Evolutionary conservation across 2,888 invertebrate genomes (phyloP), one percentile per base, ranked within the genome.

Genomic region (Tryphoninae sp.): DNA sequence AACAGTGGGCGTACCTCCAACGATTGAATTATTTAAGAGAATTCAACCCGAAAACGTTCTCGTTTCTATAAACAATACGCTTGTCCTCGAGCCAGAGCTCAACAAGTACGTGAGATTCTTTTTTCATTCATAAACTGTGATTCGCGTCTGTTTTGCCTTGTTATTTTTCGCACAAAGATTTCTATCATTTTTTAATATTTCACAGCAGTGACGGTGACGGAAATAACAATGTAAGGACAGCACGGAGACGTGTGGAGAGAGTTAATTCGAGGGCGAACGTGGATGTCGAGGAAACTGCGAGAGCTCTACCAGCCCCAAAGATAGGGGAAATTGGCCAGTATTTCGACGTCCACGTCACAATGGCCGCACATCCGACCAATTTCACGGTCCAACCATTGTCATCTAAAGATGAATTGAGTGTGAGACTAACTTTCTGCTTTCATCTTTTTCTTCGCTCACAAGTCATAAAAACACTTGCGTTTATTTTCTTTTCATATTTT

Each of bases 291-390:
- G 86, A 83, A 2, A 4, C 61, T 1, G 67, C 82, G 0, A 85
- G 68, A 45, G 74, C 84, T 13, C 85, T 94, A 42, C 88, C 88
- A 53, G 89, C 90, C 19, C 94, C 94, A 1, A 80, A 80, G 11
- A 90, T 94, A 23, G 93, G 94, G 2, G 84, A 86, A 1, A 85
- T 92, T 58, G 94, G 94, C 2, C 92, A 93, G 49, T 95, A 93
- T 88, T 95, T 96, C 88, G 95, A 96, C 88, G 95, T 97, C 13
- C 94, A 94, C 87, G 93, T 97, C 75, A 94, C 96, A 0, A 95
- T 96, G 93, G 96, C 96, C 0, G 95, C 96, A 2, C 96, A 95
- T 93, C 97, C 97, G 0, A 94, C 94, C 91, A 95, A 95, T 92
- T 96, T 96, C 87, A 94, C 95, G 59, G 95, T 95, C 64, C 91